Conservation (phyloP, 2,888 invertebrate genomes). For the Lycophotia porphyrea region DNA sequence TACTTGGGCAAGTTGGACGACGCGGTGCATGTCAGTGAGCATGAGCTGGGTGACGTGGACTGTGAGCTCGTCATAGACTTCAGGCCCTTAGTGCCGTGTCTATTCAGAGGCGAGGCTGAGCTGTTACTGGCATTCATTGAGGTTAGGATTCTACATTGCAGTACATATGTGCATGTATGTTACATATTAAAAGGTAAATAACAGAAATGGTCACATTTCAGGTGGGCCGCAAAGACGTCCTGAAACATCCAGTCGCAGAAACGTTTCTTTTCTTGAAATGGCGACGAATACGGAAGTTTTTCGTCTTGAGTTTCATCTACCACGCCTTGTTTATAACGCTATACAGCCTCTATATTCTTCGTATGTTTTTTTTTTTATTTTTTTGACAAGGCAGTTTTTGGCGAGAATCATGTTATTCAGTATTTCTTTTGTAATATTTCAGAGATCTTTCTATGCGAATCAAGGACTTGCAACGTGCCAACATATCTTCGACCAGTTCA, state of each 20-base stretch:
- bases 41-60: conserved; percentile 96
- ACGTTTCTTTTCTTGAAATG: conserved; percentile 96
- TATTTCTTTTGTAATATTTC: conserved; percentile 66
- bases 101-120: conserved; percentile 92
- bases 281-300: conserved; percentile 95
- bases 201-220: conserved; percentile 62
- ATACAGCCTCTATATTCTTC: conserved; percentile 93
- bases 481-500: conserved; percentile 87
- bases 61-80: conserved; percentile 93
- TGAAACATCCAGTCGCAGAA: conserved; percentile 96
- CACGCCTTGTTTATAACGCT: conserved; percentile 94
- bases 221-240: conserved; percentile 94
- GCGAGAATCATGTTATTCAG: not conserved
- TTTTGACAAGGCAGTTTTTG: not conserved
- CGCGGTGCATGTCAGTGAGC: conserved; percentile 94
- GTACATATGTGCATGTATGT: not conserved
- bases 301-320: conserved; percentile 94
- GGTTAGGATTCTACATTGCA: conserved; percentile 70
- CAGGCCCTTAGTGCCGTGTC: conserved; percentile 91
- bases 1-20: conserved; percentile 93
- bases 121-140: conserved; percentile 93
- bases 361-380: conserved; percentile 81
- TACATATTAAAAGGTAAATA: not conserved
- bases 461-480: conserved; percentile 82
- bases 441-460: conserved; percentile 89